Base-by-base conservation (phyloP, 2,797 vertebrate species). In the Artibeus lituratus region DNA sequence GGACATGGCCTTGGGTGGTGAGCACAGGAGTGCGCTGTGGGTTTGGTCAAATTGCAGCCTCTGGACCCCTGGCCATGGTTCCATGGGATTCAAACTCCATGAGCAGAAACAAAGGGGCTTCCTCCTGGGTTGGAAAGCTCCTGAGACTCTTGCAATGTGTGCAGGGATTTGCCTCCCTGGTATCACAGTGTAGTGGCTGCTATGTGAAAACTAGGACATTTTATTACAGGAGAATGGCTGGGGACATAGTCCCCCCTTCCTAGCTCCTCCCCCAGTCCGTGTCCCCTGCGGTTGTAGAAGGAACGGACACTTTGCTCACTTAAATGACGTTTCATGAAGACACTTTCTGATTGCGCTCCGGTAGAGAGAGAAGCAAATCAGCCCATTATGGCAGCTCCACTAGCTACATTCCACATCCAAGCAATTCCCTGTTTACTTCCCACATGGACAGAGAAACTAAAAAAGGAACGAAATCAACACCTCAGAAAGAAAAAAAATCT, bases 401-500 rank as follows among this genome's bases (percentile, higher is more conserved):
- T n/a, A 22, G 67, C 22, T 1, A 24, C 44, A 14, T 39, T 18
- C 55, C 42, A n/a, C 26, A 47, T n/a, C 16, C 51, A 72, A 62
- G 76, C 47, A 42, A 8, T 9, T 92, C 8, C 1, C 47, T 82
- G 2, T 85, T 74, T 55, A 24, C 70, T 78, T 92, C 89, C 81
- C 92, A 74, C 57, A 4, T 22, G 42, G 89, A 72, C 49, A 42
- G 37, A 84, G 95, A 81, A 21, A 22, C 9, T 62, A 19, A 86
- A 85, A 93, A 57, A 59, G 91, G 81, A 65, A 85, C 26, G 11
- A 69, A 80, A 57, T 72, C 72, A 55, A 26, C 69, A 82, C 70
- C 82, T 59, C 37, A 21, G 86, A 37, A 12, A 37, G 77, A 85
- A 87, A 74, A 77, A n/a, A 57, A 22, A 51, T 44, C 44, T 57